A percentile compares a stretch with the other conserved stretches of the same genome.
Conservation (phyloP, 2,797 vertebrate species). For the Microcaecilia unicolor region DNA sequence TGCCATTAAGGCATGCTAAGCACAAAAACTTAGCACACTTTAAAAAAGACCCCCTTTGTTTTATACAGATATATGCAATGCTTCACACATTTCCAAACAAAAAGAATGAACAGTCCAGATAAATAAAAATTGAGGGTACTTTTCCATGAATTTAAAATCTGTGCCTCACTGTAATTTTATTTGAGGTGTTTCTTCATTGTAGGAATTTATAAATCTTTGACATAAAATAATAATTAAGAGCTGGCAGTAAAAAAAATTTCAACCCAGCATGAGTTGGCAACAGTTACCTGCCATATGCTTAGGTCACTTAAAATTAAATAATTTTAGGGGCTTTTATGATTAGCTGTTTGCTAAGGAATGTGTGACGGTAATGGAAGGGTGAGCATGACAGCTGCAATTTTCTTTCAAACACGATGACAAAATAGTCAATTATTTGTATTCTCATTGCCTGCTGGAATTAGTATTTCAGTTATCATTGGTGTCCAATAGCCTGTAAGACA, state of each 20-base stretch:
- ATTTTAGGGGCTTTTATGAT: conserved; percentile 46
- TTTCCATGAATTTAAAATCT: no score
- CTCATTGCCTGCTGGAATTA: conserved; percentile 18
- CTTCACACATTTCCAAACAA: no score
- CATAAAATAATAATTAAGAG: conserved; percentile 71
- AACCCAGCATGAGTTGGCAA: conserved; percentile 49
- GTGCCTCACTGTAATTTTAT: no score
- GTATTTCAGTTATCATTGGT: conserved; percentile 13
- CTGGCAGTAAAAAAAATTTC: conserved; percentile 57
- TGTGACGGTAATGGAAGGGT: conserved; percentile 47
- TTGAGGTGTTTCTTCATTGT: no score
- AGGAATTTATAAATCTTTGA: no score
- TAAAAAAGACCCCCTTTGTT: no score
- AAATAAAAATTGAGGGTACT: no score
- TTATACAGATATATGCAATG: no score
- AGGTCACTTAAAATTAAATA: conserved; percentile 58
- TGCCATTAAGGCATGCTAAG: no score
- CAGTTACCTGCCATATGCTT: conserved; percentile 51
- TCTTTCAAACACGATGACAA: conserved; percentile 25
- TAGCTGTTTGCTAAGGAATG: conserved; percentile 40
- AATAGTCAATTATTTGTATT: conserved; percentile 16
- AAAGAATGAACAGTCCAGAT: no score
- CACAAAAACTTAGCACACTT: no score
- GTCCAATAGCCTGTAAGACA: conserved; percentile 5
- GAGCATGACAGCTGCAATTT: conserved; percentile 43